Evolutionary conservation across 2,797 vertebrate species (phyloP).

Genomic region (Malacoctenus gilli): DNA sequence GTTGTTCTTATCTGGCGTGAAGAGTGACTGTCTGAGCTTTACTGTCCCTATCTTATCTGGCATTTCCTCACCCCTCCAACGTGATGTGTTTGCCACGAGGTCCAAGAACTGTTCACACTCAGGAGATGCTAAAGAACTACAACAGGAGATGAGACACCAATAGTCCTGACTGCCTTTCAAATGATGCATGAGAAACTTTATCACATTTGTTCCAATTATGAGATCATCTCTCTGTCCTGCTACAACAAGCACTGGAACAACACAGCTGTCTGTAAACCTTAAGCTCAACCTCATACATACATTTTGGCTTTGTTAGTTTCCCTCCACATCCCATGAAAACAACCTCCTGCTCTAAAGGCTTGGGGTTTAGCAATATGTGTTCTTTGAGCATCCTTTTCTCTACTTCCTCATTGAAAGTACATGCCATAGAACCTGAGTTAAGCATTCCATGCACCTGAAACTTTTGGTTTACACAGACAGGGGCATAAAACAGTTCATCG

Average conservation of each 20-base stretch:
- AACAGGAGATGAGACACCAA: not conserved
- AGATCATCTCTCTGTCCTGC: not conserved
- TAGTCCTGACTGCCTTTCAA: too few relatives aligned
- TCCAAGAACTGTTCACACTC: too few relatives aligned
- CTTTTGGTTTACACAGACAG: not conserved
- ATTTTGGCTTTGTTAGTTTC: not conserved
- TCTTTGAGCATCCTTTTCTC: not conserved
- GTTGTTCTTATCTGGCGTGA: not conserved
- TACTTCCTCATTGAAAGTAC: not conserved
- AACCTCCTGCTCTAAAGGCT: not conserved
- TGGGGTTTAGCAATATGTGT: not conserved
- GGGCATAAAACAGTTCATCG: constrained; percentile 2
- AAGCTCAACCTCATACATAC: not conserved
- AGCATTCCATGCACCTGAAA: constrained; percentile 2
- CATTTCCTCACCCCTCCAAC: not conserved
- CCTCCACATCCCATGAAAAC: not conserved
- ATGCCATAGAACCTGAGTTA: constrained; percentile 2
- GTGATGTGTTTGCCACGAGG: not conserved
- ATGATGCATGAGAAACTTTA: not conserved
- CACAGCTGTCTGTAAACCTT: not conserved
- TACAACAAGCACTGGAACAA: too few relatives aligned
- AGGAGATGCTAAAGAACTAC: constrained; percentile 3
- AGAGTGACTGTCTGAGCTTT: not conserved
- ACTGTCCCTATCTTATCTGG: not conserved
- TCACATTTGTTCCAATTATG: not conserved